Evolutionary conservation across 2,888 invertebrate species (phyloP), one percentile per base, ranked within the genome.

Genomic region (Entomobrya multifasciata): DNA sequence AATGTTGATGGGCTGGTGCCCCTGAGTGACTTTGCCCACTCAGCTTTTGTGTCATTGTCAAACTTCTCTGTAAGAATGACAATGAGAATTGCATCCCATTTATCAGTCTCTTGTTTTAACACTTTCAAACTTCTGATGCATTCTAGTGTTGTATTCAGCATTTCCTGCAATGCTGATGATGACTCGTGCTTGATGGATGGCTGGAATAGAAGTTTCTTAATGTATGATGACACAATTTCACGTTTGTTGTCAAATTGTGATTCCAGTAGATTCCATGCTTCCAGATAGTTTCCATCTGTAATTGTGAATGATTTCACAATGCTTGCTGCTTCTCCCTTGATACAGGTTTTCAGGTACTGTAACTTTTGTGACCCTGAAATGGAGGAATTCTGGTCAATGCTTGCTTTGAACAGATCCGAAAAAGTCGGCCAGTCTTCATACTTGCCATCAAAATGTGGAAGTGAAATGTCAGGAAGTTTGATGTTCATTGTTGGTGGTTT

Each of bases 211-310:
- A 87, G 20, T n/a, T 65, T 22, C 17, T 62, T 62, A 10, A 62
- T n/a, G 27, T 62, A 30, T 15, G 60, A 27, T 44, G 17, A 1
- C 27, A 82, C 25, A 15, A 87, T 77, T 15, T 67, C 62, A 22
- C 77, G 62, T 13, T 52, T 72, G 44, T 87, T 79, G 22, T 87
- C 72, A 27, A 84, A 87, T 22, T 78, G 57, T 4, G 57, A n/a
- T 25, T 27, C 44, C 11, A 84, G 44, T 10, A 84, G 10, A 15
- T 47, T 30, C 87, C 87, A 87, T 8, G 87, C 87, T 11, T 25
- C 79, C 3, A 0, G 10, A 27, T 78, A 87, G 60, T 87, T 87
- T 0, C 1, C 57, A 41, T 87, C 78, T 0, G 83, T 77, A 25
- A 87, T 36, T 10, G 30, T 20, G 17, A 87, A 41, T n/a, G 60